A percentile compares a stretch with the other conserved stretches of the same genome.
Evolutionary conservation across 92 coral and sea anemone species (phyloP).

Genomic region (Hydrozoanthus gracilis): DNA sequence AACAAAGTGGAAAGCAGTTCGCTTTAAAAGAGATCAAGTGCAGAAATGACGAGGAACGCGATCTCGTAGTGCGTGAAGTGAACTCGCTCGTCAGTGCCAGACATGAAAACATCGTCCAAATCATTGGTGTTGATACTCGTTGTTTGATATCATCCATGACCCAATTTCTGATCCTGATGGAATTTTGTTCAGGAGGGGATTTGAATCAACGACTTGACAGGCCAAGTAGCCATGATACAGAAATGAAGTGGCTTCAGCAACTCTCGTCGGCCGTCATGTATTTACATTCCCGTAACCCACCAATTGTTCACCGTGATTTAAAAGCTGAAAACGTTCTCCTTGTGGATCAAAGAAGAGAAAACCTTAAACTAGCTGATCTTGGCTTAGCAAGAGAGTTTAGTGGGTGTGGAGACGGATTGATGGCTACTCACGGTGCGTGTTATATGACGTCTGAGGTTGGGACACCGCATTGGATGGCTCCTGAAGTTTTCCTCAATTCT

Average conservation of each 20-base stretch:
- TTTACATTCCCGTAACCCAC: constrained; percentile 47
- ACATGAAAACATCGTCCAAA: constrained; percentile 48
- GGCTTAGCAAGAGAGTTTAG: constrained; percentile 42
- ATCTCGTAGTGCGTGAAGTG: constrained; percentile 42
- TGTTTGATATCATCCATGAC: background rate
- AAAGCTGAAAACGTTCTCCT: constrained; percentile 49
- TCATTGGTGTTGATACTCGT: constrained; percentile 38
- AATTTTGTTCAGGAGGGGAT: constrained; percentile 58
- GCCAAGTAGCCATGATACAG: constrained; percentile 25
- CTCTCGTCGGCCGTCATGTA: constrained; percentile 39
- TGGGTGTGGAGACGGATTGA: constrained; percentile 11
- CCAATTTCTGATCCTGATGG: constrained; percentile 36
- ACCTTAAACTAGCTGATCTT: constrained; percentile 41
- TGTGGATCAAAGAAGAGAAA: background rate
- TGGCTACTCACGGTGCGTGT: constrained; percentile 1
- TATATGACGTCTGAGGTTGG: constrained; percentile 48
- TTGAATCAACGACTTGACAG: constrained; percentile 49
- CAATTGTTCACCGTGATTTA: constrained; percentile 50
- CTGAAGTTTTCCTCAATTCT: constrained; percentile 35
- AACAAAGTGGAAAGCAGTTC: background rate
- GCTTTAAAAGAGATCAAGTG: constrained; percentile 55
- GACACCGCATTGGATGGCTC: constrained; percentile 48
- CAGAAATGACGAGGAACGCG: constrained; percentile 28
- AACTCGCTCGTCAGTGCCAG: constrained; percentile 31
- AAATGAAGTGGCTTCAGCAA: constrained; percentile 47